phyloP scores from a whole-genome alignment of 2,797 vertebrate genomes.

The Euphonia xanthogaster region DNA sequence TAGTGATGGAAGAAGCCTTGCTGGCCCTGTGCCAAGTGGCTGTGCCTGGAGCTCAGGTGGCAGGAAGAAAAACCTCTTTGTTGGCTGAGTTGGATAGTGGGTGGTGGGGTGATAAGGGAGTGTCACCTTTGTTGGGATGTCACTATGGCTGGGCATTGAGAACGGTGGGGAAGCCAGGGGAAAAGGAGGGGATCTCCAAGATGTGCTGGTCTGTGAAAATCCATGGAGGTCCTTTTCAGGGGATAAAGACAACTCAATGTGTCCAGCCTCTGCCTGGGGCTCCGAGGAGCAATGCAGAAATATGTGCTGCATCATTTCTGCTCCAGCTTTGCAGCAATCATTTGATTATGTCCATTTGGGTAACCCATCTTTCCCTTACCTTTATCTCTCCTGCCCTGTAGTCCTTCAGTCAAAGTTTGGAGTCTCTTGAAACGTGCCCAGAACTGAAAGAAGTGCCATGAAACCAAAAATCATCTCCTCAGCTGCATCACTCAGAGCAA shows the following conservation, averaged over 20 bases:
- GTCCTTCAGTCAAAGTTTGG: not conserved
- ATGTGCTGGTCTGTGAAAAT: not conserved
- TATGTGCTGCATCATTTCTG: not conserved
- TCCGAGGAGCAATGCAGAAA: not conserved
- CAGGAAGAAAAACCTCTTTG: not conserved
- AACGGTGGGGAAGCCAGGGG: not conserved
- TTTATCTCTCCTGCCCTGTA: not conserved
- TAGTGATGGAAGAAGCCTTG: not conserved
- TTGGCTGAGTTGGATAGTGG: not conserved
- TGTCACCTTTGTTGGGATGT: not conserved
- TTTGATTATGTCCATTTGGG: not conserved
- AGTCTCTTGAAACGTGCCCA: not conserved
- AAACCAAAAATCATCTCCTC: not conserved
- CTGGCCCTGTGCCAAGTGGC: fast-evolving
- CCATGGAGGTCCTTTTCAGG: not conserved
- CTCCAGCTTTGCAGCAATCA: not conserved
- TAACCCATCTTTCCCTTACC: not conserved
- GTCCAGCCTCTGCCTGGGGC: not conserved
- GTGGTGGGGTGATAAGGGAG: not conserved
- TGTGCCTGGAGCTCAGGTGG: not conserved
- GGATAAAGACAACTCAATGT: not conserved
- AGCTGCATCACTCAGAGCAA: not conserved
- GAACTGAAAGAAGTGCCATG: not conserved
- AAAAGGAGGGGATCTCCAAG: not conserved
- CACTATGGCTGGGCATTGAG: not conserved